Evolutionary conservation across 2,888 invertebrate species (phyloP).

Genomic region (Helobdella robusta): DNA sequence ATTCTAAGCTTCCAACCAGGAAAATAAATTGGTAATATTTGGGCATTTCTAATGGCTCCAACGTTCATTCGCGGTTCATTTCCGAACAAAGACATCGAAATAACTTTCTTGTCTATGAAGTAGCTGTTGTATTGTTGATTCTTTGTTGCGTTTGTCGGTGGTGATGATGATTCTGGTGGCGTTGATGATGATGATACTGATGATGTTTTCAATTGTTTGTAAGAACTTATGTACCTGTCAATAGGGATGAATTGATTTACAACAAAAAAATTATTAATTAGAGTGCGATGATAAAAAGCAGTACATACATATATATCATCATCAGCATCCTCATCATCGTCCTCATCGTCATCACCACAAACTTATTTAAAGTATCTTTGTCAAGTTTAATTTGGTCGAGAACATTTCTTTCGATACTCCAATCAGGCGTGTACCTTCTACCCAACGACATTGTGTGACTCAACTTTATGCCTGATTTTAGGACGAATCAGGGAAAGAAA

Average conservation of each 20-base stretch:
- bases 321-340: no score
- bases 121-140: not conserved
- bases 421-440: constrained; percentile 24
- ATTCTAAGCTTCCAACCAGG: constrained; percentile 31
- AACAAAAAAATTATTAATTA: no score
- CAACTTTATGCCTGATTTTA: constrained; percentile 16
- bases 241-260: no score
- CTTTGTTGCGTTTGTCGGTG: not conserved
- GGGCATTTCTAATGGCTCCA: constrained; percentile 32
- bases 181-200: not conserved
- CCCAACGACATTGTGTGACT: constrained; percentile 29
- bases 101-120: constrained; percentile 24
- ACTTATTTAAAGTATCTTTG: no score
- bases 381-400: no score
- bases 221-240: no score
- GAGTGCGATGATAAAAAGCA: no score
- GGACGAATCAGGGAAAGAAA: no score
- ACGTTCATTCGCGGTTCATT: constrained; percentile 9
- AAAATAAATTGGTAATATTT: constrained; percentile 25
- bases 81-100: constrained; percentile 31
- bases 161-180: not conserved
- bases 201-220: no score
- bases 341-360: no score
- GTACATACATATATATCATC: no score
- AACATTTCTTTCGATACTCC: no score